Evolutionary conservation across 2,888 invertebrate species (phyloP).

Genomic region (Malachius bipustulatus): DNA sequence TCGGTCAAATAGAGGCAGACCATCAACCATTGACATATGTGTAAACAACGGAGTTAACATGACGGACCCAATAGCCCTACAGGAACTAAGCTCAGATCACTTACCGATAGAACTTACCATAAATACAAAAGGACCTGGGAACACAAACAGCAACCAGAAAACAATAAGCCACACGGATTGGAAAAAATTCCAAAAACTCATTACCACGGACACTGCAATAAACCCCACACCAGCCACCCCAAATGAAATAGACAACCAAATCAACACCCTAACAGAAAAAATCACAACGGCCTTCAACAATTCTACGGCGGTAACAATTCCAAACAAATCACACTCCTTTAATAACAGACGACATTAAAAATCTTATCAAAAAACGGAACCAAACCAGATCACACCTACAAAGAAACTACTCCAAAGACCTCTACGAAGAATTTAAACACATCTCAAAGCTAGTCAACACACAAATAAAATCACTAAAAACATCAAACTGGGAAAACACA

Average conservation of each 20-base stretch:
- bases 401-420: not conserved
- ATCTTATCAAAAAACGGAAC: slow-evolving; percentile 1
- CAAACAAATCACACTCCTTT: too few relatives aligned
- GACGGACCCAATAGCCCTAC: too few relatives aligned
- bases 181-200: not conserved
- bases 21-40: too few relatives aligned
- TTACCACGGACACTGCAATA: not conserved
- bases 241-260: too few relatives aligned
- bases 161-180: slow-evolving; percentile 4
- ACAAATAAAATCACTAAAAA: slow-evolving; percentile 1
- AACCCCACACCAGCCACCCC: too few relatives aligned
- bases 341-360: not conserved
- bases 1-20: too few relatives aligned
- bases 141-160: too few relatives aligned
- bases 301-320: too few relatives aligned
- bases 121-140: too few relatives aligned
- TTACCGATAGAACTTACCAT: not conserved
- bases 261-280: too few relatives aligned
- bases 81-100: slow-evolving; percentile 5
- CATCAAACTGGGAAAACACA: not conserved
- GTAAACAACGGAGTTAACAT: not conserved
- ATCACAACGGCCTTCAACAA: too few relatives aligned
- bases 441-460: not conserved
- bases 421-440: not conserved
- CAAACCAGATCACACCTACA: not conserved